Conservation (phyloP, 2,888 invertebrate genomes). For the Nephrotoma flavescens region DNA sequence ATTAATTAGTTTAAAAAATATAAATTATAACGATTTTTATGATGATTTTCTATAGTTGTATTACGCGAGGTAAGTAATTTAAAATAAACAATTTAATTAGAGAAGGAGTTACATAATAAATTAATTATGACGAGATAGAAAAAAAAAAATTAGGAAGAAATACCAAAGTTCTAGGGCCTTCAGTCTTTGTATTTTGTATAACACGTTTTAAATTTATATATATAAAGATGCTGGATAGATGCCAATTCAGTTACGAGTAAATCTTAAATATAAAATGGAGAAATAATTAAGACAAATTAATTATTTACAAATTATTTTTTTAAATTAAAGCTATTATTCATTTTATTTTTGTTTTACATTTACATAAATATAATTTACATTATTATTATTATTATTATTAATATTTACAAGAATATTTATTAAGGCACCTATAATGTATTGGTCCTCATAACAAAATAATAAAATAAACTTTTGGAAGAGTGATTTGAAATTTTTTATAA, state of each 20-base stretch:
- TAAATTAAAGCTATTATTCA: background rate
- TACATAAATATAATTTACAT: background rate
- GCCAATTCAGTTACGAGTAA: background rate
- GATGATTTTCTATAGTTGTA: background rate
- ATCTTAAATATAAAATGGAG: background rate
- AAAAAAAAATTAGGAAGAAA: background rate
- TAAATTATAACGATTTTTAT: background rate
- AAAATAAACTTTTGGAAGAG: background rate
- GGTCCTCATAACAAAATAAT: background rate
- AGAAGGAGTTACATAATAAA: background rate
- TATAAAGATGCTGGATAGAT: background rate
- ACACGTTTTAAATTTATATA: background rate
- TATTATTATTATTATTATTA: background rate
- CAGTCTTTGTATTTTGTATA: background rate
- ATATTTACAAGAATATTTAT: background rate
- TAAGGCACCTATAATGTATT: background rate
- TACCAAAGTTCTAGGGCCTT: background rate
- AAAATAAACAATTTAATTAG: background rate
- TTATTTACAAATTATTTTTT: background rate
- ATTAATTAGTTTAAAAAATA: background rate
- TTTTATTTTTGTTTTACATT: background rate
- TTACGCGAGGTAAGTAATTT: background rate
- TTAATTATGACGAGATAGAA: background rate
- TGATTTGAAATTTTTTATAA: background rate
- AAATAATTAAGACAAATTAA: background rate